Base-by-base conservation (phyloP, 2,113 vertebrate species). In the Xenopus borealis region DNA sequence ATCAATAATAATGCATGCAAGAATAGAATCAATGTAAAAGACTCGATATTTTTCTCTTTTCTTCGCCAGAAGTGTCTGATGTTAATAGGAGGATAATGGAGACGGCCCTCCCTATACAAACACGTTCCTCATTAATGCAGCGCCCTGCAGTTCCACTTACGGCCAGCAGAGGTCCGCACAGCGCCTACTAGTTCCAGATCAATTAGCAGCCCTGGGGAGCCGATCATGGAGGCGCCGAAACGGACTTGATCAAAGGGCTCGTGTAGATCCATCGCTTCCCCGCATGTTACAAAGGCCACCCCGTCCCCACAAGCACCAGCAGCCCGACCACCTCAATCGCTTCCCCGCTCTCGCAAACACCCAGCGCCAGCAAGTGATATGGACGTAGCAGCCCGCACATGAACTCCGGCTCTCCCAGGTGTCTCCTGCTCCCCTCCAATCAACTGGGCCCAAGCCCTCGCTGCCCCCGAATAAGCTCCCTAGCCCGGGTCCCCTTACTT, bases 121-220 rank as follows among this genome's bases (percentile, higher is more conserved):
- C 85, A 83, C 89, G 79, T 78, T 53, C 7, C 13, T 40, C 5
- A 40, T 7, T 40, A 9, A 72, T n/a, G 16, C 46, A 66, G 63
- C 55, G 64, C 19, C 18, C 65, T 68, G 72, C 57, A 68, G 67
- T 82, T 77, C 82, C 80, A 80, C 84, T 85, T 84, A 83, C 87
- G 18, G 67, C 68, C 92, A 19, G 80, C 40, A 93, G 95, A 83
- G 92, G 95, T 92, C 94, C 88, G 89, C 92, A 87, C 88, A 87
- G 91, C 75, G 78, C 79, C 81, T 84, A 73, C 88, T 84, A 86
- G 88, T 85, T 86, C 84, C 92, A 88, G 89, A 93, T 93, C 92
- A 92, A 93, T 93, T 93, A 90, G 87, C 92, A 84, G 92, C 91
- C 91, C 92, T 82, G 85, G 87, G 91, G 86, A 91, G 92, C 92